phyloP scores from a whole-genome alignment of 2,888 invertebrate species.

The Rambutsinella grinnellia region DNA sequence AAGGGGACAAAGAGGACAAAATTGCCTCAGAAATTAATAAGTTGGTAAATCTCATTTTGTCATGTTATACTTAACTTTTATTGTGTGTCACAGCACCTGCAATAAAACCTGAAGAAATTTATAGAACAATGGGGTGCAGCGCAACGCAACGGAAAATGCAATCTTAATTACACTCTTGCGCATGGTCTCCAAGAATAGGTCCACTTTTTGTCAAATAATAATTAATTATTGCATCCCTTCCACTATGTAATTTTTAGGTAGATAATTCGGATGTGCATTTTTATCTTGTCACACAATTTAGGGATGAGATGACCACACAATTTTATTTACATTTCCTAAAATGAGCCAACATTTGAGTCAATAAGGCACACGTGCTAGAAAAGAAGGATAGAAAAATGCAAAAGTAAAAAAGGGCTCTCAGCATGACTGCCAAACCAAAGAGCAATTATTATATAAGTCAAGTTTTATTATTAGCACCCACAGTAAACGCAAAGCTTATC shows the following conservation, averaged over 20 bases:
- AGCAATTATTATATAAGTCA: constrained; percentile 48
- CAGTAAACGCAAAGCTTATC: background rate
- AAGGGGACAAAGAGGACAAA: background rate
- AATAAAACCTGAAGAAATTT: no score
- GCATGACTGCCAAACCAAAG: constrained; percentile 61
- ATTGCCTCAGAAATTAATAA: background rate
- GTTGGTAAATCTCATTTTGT: background rate
- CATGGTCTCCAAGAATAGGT: no score
- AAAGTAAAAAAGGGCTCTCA: constrained; percentile 38
- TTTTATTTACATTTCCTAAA: background rate
- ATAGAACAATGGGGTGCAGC: background rate
- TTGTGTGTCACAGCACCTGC: background rate
- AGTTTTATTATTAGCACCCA: background rate
- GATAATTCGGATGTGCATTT: background rate
- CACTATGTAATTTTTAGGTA: no score
- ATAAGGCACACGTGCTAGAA: background rate
- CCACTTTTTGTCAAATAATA: no score
- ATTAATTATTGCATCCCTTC: no score
- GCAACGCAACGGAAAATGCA: background rate
- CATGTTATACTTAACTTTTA: background rate
- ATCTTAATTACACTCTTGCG: background rate
- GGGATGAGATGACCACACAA: background rate
- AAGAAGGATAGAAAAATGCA: background rate
- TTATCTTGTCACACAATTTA: background rate
- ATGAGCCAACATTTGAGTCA: background rate